Percentiles rank a stretch among this genome's conserved stretches.
Evolutionary conservation across 2,797 vertebrate species (phyloP).

Genomic region (Trematomus bernacchii): DNA sequence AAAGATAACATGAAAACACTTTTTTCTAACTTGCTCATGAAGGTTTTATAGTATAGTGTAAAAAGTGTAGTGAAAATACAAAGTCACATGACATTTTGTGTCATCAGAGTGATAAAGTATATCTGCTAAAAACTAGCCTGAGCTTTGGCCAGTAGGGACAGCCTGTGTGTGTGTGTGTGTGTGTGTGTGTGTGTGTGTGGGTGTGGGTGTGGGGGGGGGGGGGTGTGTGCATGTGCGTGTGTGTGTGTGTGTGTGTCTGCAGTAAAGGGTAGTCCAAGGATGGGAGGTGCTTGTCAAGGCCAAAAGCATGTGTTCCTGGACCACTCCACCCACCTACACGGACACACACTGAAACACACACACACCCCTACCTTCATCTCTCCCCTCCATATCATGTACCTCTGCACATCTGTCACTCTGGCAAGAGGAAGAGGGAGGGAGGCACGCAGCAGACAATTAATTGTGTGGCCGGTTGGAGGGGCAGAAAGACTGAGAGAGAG

Average conservation of each 20-base stretch:
- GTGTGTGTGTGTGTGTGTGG: not conserved
- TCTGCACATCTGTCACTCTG: constrained; percentile 91
- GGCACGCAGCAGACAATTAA: constrained; percentile 93
- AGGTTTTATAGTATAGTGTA: not conserved
- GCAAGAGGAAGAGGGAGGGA: constrained; percentile 63
- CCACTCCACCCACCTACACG: constrained; percentile 41
- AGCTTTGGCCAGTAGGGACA: constrained; percentile 6
- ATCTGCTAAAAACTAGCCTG: not conserved
- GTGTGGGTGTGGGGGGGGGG: not conserved
- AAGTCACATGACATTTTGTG: not conserved
- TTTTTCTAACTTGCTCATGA: too few relatives aligned
- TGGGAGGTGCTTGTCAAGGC: constrained; percentile 65
- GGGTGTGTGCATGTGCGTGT: constrained; percentile 8
- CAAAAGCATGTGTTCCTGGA: constrained; percentile 54
- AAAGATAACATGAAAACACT: too few relatives aligned
- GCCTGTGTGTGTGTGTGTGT: not conserved
- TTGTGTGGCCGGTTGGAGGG: constrained; percentile 95
- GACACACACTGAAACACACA: constrained; percentile 43
- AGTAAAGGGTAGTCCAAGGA: constrained; percentile 50
- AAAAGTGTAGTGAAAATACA: not conserved
- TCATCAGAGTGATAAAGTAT: constrained; percentile 2
- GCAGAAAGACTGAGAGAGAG: constrained; percentile 75
- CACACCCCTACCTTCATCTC: constrained; percentile 35
- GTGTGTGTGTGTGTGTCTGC: constrained; percentile 26
- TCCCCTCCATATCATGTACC: constrained; percentile 54